Evolutionary conservation across 2,113 vertebrate genomes (phyloP), one percentile per base, ranked within the genome.

Genomic region (Burhinus oedicnemus): DNA sequence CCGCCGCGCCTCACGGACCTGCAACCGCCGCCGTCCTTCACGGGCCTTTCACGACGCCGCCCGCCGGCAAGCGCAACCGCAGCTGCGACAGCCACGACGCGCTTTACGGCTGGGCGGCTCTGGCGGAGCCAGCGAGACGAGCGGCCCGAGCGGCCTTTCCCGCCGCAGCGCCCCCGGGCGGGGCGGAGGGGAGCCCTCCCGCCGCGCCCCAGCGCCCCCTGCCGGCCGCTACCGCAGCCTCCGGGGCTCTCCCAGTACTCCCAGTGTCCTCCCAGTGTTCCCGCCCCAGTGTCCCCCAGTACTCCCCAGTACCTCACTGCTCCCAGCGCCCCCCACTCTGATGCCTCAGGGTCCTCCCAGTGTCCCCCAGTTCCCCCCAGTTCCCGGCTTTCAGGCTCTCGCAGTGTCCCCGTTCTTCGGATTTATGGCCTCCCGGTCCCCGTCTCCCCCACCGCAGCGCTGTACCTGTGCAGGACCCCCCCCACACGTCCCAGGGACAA

Each of bases 1-100:
- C 9, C 45, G 45, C 45, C 45, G 45, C 45, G 45, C 45, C 92
- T 99, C 98, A 29, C 99, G 8, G 14, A 99, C 97, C 6, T 98
- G 98, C 99, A 99, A 8, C 30, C 22, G 5, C 19, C 49, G 36
- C 69, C 82, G 64, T 88, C 96, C 96, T 97, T 95, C 83, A 81
- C 83, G 2, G 58, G 55, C 57, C 58, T 78, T 79, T 38, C 54
- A 11, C 97, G 88, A 92, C 96, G 11, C 42, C 26, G 25, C 76
- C 95, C 66, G 93, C 96, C 93, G 95, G 52, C 96, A 75, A 93
- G 75, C 90, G 18, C 70, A 1, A 10, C 66, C 29, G 6, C 5
- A 2, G 8, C 2, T 9, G n/a, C 96, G 93, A 72, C 95, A 64
- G 42, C 54, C n/a, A 9, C 34, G 0, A 14, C 30, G 71, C 83